Conservation (phyloP, 1,140 invertebrate genomes). For the Spodoptera litura region DNA sequence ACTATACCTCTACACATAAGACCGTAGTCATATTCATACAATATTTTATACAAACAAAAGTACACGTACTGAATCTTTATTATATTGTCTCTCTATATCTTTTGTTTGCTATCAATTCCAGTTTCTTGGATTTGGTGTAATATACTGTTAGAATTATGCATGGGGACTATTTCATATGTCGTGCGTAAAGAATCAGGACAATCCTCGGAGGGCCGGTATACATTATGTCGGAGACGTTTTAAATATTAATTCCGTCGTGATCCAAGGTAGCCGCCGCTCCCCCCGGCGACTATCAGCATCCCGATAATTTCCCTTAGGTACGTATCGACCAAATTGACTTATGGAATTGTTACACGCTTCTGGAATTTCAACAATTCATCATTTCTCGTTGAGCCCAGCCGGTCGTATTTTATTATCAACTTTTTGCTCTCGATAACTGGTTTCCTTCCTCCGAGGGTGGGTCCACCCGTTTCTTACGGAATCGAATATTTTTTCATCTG, state of each 20-base stretch:
- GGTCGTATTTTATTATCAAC: conserved; percentile 45
- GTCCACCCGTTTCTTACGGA: conserved; percentile 19
- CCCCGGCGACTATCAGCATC: conserved; percentile 49
- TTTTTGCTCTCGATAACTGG: conserved; percentile 49
- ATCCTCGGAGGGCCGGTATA: not conserved
- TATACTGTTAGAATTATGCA: not conserved
- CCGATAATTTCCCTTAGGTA: conserved; percentile 68
- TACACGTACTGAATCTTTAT: not conserved
- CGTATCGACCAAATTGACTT: conserved; percentile 66
- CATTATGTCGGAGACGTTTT: conserved; percentile 37
- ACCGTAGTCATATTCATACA: not conserved
- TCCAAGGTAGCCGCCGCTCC: not conserved
- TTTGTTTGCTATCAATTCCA: conserved; percentile 8
- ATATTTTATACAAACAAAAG: not conserved
- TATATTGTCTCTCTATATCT: conserved; percentile 13
- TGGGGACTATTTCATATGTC: not conserved
- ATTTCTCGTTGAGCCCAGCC: conserved; percentile 48
- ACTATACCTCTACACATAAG: too few relatives aligned
- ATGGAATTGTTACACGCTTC: conserved; percentile 64
- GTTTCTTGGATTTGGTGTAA: not conserved
- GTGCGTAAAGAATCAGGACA: conserved; percentile 22
- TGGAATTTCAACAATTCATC: conserved; percentile 70
- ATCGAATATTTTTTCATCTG: conserved; percentile 31
- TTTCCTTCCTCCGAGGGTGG: conserved; percentile 36
- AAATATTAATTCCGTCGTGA: conserved; percentile 32